Evolutionary conservation across 2,797 vertebrate species (phyloP), one percentile per base, ranked within the genome.

Genomic region (Micropoecilia bifurca): DNA sequence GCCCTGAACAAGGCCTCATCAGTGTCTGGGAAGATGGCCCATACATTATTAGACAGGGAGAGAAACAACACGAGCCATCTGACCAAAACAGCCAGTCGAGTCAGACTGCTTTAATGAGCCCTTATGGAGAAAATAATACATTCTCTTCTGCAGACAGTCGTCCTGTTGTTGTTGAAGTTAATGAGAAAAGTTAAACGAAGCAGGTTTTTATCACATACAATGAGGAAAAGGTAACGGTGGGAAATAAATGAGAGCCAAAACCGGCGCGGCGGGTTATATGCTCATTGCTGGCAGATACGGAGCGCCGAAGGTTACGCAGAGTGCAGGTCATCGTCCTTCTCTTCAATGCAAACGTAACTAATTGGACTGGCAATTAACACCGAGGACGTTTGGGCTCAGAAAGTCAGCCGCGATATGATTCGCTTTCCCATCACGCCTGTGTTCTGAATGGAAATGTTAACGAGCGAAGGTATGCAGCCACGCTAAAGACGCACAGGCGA

Each of bases 31-130:
- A 93, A 93, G 84, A 85, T 36, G 87, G 90, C 92, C 90, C 93
- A 91, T 92, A 92, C 87, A 92, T 91, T 93, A 94, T 93, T 93
- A 94, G 93, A 93, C 94, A 93, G 83, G 0, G 57, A 91, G 91
- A 94, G 88, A 94, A 93, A 93, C 91, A 92, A 93, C 91, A 90
- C 90, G 84, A 74, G 85, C 92, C 93, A 93, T 94, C 92, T 94
- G 93, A 94, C 92, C 91, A 91, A 92, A 93, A 92, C 91, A 92
- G 86, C 89, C 83, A 88, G 87, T 89, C 74, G 77, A 91, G 90
- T 91, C 92, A 81, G 92, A 92, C 89, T 89, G 92, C 90, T 91
- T 92, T 93, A 94, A 94, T 92, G 93, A 94, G 92, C 90, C 88
- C 93, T 93, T 94, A 92, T 92, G 90, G 92, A 90, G 88, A 92